Conservation (phyloP, 2,113 vertebrate species). For the Ciconia maguari region DNA sequence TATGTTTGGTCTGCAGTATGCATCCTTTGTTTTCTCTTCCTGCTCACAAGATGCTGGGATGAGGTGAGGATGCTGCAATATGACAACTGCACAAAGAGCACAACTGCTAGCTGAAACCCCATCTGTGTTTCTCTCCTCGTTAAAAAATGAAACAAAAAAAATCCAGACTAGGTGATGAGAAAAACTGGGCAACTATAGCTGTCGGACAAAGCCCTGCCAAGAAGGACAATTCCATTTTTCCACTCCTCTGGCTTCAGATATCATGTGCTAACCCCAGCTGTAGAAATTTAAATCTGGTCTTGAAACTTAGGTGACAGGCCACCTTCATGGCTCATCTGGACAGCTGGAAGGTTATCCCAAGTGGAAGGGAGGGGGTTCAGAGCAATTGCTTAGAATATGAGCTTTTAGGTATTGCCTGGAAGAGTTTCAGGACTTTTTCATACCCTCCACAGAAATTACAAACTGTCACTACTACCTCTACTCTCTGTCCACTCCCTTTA, state of each 20-base stretch:
- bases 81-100: background rate
- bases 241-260: background rate
- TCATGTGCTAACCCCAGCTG: background rate
- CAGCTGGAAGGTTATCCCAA: background rate
- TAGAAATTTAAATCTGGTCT: background rate
- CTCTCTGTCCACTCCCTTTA: background rate
- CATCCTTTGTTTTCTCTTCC: background rate
- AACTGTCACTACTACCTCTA: background rate
- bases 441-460: background rate
- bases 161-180: background rate
- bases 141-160: background rate
- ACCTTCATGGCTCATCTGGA: background rate
- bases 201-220: background rate
- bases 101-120: background rate
- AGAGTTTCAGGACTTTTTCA: background rate
- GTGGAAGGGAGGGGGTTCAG: background rate
- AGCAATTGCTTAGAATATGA: background rate
- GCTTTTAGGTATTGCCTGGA: background rate
- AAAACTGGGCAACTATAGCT: background rate
- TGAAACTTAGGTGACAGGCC: background rate
- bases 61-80: background rate
- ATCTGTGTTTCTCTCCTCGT: fast-evolving
- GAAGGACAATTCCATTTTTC: background rate
- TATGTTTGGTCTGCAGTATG: background rate
- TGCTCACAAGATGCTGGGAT: background rate